A percentile compares a stretch with the other conserved stretches of the same genome.
Conservation (phyloP, 1,140 invertebrate species). For the Calephelis virginiensis region DNA sequence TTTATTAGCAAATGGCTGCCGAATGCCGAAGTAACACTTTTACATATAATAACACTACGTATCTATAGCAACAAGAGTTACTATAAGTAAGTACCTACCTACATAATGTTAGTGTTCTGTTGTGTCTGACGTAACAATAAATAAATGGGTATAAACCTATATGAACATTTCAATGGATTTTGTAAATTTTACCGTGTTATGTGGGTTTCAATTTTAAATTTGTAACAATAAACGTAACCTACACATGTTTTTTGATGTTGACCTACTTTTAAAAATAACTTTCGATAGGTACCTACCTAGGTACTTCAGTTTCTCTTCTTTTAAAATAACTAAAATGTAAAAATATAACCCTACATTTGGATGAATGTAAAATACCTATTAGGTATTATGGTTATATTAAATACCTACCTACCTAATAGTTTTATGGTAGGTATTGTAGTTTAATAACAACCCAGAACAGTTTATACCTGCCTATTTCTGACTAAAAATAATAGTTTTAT, state of each 20-base stretch:
- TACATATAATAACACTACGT: slow-evolving; percentile 25
- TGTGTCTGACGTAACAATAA: not conserved
- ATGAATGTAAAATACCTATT: no score
- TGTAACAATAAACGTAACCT: not conserved
- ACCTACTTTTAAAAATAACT: slow-evolving; percentile 6
- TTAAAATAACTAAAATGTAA: no score
- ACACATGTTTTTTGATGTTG: not conserved
- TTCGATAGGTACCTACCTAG: not conserved
- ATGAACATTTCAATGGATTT: not conserved
- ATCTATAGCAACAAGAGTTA: slow-evolving; percentile 16
- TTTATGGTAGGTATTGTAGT: no score
- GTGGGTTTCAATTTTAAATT: not conserved
- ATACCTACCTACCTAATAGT: no score
- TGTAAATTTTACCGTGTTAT: not conserved
- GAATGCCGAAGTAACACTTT: slow-evolving; percentile 54
- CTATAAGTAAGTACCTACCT: not conserved
- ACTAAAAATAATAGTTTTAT: no score
- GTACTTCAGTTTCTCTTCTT: no score
- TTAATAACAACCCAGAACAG: no score
- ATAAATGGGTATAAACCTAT: not conserved
- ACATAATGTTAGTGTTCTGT: not conserved
- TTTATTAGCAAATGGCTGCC: slow-evolving; percentile 78
- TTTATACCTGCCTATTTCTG: no score
- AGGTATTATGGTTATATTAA: no score
- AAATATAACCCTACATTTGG: no score